These are phyloP conservation scores for Tholera decimalis DNA, from an alignment of 2,888 invertebrate species.

Conservation along the genomic window DNA sequence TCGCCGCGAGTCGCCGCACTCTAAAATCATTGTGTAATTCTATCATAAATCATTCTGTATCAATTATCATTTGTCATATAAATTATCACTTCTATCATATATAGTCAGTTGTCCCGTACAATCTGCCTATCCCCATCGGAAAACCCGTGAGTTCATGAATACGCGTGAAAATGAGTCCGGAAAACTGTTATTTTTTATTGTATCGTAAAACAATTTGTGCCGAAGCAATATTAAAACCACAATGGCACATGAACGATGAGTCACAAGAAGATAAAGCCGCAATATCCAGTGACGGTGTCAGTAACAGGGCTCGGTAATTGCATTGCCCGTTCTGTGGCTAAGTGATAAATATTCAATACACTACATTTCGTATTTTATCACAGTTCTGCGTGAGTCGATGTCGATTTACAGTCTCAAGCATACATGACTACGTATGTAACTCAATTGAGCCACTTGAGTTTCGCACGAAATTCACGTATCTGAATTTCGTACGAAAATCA, in stretches of 20 bases:
- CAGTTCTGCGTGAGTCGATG: conserved; percentile 23
- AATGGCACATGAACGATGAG: conserved; percentile 37
- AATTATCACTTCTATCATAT: too few species aligned
- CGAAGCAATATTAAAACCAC: conserved; percentile 45
- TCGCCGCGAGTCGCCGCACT: too few species aligned
- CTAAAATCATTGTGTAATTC: too few species aligned
- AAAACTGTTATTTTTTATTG: neutral
- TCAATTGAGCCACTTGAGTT: too few species aligned
- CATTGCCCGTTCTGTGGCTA: conserved; percentile 40
- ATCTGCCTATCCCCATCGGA: too few species aligned
- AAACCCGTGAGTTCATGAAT: too few species aligned
- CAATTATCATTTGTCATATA: too few species aligned
- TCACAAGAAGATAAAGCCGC: conserved; percentile 51
- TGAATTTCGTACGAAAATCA: too few species aligned
- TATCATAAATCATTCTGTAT: too few species aligned
- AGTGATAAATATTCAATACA: conserved; percentile 51
- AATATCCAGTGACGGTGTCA: conserved; percentile 44
- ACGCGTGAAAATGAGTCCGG: neutral
- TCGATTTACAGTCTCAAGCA: neutral
- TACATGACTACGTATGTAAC: neutral
- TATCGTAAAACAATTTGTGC: conserved; percentile 23
- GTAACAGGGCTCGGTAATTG: conserved; percentile 31
- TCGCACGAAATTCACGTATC: too few species aligned
- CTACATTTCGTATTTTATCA: conserved; percentile 47
- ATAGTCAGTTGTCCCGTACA: too few species aligned